Evolutionary conservation across 2,113 vertebrate species (phyloP).

Genomic region (Morone chrysops): DNA sequence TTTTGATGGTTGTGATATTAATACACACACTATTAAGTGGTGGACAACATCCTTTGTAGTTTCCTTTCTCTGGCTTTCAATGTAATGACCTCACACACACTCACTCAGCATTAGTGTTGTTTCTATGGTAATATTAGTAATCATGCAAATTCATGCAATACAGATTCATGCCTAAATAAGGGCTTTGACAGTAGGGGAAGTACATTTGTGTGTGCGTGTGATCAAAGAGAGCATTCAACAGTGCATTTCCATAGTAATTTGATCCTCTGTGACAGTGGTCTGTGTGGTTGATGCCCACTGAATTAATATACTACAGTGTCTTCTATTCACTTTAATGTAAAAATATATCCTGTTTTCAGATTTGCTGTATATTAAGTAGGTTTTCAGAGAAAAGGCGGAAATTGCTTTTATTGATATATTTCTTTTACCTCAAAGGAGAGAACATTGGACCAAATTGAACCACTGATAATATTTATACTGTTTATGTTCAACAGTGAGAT

Average conservation of each 20-base stretch:
- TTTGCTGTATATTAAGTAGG: conserved; percentile 41
- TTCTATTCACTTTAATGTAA: conserved; percentile 44
- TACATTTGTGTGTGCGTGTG: conserved; percentile 46
- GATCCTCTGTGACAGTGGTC: conserved; percentile 73
- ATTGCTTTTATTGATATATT: conserved; percentile 35
- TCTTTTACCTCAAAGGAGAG: not conserved
- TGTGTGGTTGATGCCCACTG: conserved; percentile 54
- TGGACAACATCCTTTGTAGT: conserved; percentile 76
- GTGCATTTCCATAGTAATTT: conserved; percentile 83
- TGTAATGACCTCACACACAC: conserved; percentile 72
- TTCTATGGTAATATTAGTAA: conserved; percentile 82
- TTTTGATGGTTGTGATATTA: conserved; percentile 78
- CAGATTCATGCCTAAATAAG: conserved; percentile 75
- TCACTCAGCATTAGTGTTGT: conserved; percentile 74
- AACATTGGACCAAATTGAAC: not conserved
- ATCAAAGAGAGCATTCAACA: conserved; percentile 81
- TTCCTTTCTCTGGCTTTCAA: conserved; percentile 67
- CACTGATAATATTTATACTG: not conserved
- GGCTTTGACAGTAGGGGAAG: conserved; percentile 72
- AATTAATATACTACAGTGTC: conserved; percentile 56
- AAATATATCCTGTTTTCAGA: conserved; percentile 42
- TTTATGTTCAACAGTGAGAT: not conserved
- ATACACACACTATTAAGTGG: conserved; percentile 65
- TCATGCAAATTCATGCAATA: conserved; percentile 82
- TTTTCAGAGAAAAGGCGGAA: conserved; percentile 19